Conservation (phyloP, 1,140 invertebrate genomes). For the Caerostris darwini region DNA sequence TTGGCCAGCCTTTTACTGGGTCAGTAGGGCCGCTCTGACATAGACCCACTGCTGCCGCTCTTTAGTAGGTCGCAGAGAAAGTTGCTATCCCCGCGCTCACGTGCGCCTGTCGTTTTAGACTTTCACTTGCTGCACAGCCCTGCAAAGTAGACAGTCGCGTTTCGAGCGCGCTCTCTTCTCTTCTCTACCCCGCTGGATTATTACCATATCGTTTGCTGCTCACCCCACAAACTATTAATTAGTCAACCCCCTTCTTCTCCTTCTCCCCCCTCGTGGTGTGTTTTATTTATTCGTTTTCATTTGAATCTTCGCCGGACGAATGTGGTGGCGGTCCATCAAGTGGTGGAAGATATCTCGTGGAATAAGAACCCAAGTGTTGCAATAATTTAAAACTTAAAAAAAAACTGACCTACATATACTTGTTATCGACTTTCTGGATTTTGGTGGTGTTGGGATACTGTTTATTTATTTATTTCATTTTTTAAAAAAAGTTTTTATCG, state of each 20-base stretch:
- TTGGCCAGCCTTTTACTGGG: conserved; percentile 72
- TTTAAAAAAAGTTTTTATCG: background rate
- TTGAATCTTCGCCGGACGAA: no score
- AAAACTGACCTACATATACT: no score
- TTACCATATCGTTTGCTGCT: background rate
- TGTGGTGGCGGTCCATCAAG: no score
- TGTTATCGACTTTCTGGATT: background rate
- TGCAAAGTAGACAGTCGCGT: conserved; percentile 38
- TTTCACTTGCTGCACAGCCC: conserved; percentile 55
- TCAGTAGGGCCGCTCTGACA: conserved; percentile 76
- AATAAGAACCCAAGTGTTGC: no score
- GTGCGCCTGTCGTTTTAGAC: conserved; percentile 67
- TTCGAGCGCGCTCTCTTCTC: background rate
- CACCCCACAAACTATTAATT: background rate
- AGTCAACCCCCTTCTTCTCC: background rate
- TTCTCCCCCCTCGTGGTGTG: no score
- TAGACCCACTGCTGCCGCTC: conserved; percentile 73
- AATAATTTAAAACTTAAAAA: no score
- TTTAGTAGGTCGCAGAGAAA: conserved; percentile 77
- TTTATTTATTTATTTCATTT: background rate
- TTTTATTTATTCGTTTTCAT: no score
- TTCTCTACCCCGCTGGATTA: background rate
- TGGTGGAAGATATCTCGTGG: no score
- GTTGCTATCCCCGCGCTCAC: conserved; percentile 62
- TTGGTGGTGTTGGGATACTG: background rate